Percentiles rank a stretch among this genome's conserved stretches.
These are phyloP conservation scores for Crotalus helleri DNA, from an alignment of 2,113 vertebrate genomes.

Conservation along the genomic window DNA sequence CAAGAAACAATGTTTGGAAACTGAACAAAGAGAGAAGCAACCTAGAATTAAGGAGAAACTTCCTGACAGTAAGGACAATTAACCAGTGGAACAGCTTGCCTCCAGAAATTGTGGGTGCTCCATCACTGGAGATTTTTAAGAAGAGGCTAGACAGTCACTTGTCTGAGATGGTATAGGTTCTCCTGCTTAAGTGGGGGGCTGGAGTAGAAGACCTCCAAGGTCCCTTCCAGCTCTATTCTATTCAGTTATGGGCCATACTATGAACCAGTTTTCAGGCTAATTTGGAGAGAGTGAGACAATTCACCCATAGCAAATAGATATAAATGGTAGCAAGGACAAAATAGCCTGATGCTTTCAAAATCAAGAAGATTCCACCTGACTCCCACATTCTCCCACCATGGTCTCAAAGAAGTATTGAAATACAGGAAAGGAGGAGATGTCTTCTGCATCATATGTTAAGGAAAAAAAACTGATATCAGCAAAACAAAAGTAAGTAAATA, in stretches of 20 bases:
- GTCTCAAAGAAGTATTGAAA: neutral
- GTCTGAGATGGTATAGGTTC: too few relatives aligned
- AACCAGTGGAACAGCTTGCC: too few relatives aligned
- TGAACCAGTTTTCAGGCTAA: neutral
- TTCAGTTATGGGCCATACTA: neutral
- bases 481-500: neutral
- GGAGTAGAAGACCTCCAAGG: too few relatives aligned
- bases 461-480: neutral
- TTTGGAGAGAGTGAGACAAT: neutral
- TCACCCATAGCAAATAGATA: neutral
- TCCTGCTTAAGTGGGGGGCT: neutral
- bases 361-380: fast-evolving
- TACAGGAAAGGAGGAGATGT: neutral
- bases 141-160: too few relatives aligned
- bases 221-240: too few relatives aligned
- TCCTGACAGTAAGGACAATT: too few relatives aligned
- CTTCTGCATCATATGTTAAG: slow-evolving; percentile 12
- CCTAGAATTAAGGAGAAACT: too few relatives aligned
- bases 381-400: neutral
- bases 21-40: too few relatives aligned
- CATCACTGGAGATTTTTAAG: too few relatives aligned
- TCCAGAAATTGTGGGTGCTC: too few relatives aligned
- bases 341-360: neutral
- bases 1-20: too few relatives aligned
- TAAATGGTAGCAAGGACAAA: neutral